Percentiles rank a stretch among this genome's conserved stretches.
These are phyloP conservation scores for Chorisops tibialis DNA, from an alignment of 2,888 invertebrate species.

Conservation along the genomic window DNA sequence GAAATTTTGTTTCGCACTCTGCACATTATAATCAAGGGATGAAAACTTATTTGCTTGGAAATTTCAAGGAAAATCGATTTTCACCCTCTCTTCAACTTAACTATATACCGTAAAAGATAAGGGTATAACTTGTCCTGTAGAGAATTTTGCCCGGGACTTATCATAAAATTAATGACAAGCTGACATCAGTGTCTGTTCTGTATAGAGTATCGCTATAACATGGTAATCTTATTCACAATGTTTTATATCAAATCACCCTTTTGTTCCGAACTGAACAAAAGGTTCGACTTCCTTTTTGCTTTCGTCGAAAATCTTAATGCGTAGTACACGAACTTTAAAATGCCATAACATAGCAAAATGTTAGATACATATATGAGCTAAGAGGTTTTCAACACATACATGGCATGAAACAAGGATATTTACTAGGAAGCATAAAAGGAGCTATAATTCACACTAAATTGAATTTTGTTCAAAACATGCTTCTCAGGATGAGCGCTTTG, in stretches of 20 bases:
- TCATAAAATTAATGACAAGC: conserved; percentile 32
- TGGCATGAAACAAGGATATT: neutral
- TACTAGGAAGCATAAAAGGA: conserved; percentile 24
- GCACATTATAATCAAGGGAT: conserved; percentile 20
- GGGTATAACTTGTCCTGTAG: conserved; percentile 16
- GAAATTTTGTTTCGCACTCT: conserved; percentile 32
- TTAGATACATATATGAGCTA: neutral
- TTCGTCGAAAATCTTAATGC: conserved; percentile 13
- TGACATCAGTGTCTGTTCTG: conserved; percentile 3
- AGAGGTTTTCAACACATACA: no score
- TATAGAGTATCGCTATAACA: neutral
- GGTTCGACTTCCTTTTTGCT: conserved; percentile 13
- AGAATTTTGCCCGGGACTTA: conserved; percentile 23
- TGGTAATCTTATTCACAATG: neutral
- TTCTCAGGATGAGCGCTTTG: neutral
- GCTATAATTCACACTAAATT: conserved; percentile 30
- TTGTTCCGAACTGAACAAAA: neutral
- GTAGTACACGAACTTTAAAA: conserved; percentile 7
- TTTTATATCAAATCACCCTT: neutral
- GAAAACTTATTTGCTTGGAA: conserved; percentile 27
- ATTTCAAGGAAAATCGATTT: conserved; percentile 32
- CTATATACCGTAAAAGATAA: no score
- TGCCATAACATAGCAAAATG: conserved; percentile 1
- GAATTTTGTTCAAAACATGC: conserved; percentile 23
- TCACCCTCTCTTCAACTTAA: conserved; percentile 1